Evolutionary conservation across 2,113 vertebrate genomes (phyloP), one percentile per base, ranked within the genome.

Genomic region (Isichthys henryi): DNA sequence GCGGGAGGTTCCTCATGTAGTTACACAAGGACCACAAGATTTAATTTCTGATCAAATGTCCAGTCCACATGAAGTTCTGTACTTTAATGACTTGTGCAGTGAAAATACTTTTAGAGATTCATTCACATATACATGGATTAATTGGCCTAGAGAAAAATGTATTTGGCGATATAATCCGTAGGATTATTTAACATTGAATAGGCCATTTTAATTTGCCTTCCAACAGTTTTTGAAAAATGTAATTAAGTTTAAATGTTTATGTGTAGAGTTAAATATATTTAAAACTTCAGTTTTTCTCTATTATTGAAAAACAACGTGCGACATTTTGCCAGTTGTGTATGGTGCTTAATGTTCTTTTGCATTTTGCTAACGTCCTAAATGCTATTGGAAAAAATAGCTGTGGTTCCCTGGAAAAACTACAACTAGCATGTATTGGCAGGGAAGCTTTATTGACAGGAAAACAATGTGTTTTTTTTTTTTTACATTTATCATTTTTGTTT

Each of bases 51-150:
- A 93, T 91, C 91, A 89, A 62, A 92, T 89, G 91, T 90, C 91
- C 92, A 92, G 94, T 94, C 94, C 93, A 92, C 92, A 94, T 92
- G 94, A 95, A 95, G 94, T 94, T 92, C 31, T 19, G 74, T 43
- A 35, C 13, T 80, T 43, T 77, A 77, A 39, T 77, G 31, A 77
- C 15, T 77, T 77, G 35, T 77, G 94, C 94, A 91, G 92, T 94
- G 93, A 92, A 92, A 94, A 94, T 93, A 92, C 93, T 93, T 92
- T 92, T 94, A 94, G 92, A 93, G 94, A 93, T 93, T 93, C 43
- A 6, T 94, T 95, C 92, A 91, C 94, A 95, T 94, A 93, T 94
- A 95, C 94, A 95, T 95, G 93, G 94, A 95, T 96, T 96, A 95
- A 96, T 95, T 95, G 95, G 92, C 94, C 95, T 94, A 93, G 94